Base-by-base conservation (phyloP, 2,797 vertebrate species). In the Pipistrellus pygmaeus region DNA sequence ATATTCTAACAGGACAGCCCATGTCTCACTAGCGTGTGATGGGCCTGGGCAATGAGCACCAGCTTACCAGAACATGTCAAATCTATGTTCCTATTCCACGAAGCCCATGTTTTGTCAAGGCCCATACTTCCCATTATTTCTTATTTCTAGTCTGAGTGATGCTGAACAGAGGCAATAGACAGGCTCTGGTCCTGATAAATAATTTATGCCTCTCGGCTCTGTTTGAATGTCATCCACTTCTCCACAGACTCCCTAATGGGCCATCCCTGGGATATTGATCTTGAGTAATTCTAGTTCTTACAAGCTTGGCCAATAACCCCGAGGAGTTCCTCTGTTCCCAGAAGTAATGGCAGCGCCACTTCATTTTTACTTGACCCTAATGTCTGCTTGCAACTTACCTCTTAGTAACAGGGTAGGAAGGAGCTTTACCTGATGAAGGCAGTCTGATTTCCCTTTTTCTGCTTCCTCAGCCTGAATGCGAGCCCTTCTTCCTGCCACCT, bases 201-300 rank as follows among this genome's bases (percentile, higher is more conserved):
- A 88, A 35, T 46, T 69, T 27, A 51, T 9, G 35, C 30, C 60
- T 71, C 38, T 69, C 71, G 84, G 62, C 44, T 73, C 64, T 96
- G 35, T 83, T 83, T 55, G 71, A 53, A 25, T 80, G 41, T n/a
- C 30, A 57, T 32, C 53, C 11, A 44, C 32, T 27, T 80, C 30
- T 68, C 25, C 13, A 53, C 4, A 10, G 55, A 25, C 32, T 64
- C 20, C 44, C 51, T 93, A 83, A 66, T 57, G 21, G 85, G 8
- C 53, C 4, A 0, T 57, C 8, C 46, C 46, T 71, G 64, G 53
- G 44, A 90, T 85, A 71, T 1, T 41, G 69, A 85, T 53, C 46
- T 94, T 55, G 51, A 88, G 66, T 83, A 62, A 94, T 78, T 73
- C 38, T n/a, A 38, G 23, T 85, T 88, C 51, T 82, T 64, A 62